Conservation (phyloP, 1,140 invertebrate species). For the Drosophila ambigua region DNA sequence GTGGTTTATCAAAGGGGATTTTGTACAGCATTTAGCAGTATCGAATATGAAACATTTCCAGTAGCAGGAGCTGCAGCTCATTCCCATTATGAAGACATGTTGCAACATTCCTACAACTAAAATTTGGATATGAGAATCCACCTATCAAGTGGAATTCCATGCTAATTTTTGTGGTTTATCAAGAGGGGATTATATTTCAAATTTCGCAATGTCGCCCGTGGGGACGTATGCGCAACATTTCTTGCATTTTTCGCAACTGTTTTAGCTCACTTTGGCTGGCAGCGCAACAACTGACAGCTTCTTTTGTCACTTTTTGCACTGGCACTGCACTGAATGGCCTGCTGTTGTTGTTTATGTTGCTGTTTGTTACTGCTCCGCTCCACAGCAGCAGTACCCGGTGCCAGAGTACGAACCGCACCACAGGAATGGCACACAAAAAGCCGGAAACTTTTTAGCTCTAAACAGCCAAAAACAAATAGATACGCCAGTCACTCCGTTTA, state of each 20-base stretch:
- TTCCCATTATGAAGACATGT: no score
- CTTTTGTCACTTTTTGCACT: slow-evolving; percentile 58
- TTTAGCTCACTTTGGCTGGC: slow-evolving; percentile 9
- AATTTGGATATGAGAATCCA: no score
- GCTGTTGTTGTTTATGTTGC: no score
- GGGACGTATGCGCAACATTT: slow-evolving; percentile 11
- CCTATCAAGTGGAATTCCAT: background rate
- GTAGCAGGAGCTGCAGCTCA: no score
- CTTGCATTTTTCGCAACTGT: slow-evolving; percentile 6
- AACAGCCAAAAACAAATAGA: slow-evolving; percentile 63
- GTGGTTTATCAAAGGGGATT: no score
- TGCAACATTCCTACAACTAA: no score
- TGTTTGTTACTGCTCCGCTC: no score
- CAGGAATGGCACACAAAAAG: slow-evolving; percentile 45
- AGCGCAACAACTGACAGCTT: slow-evolving; percentile 54
- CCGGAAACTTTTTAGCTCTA: slow-evolving; percentile 63
- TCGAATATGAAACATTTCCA: no score
- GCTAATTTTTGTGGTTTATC: background rate
- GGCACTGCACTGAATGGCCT: slow-evolving; percentile 2
- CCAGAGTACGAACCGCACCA: slow-evolving; percentile 35
- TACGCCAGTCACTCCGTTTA: slow-evolving; percentile 19
- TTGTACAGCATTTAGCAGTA: no score
- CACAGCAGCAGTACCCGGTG: no score
- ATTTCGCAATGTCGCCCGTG: slow-evolving; percentile 10
- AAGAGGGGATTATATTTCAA: no score